phyloP scores from a whole-genome alignment of 2,888 invertebrate genomes.

The Tholera decimalis region DNA sequence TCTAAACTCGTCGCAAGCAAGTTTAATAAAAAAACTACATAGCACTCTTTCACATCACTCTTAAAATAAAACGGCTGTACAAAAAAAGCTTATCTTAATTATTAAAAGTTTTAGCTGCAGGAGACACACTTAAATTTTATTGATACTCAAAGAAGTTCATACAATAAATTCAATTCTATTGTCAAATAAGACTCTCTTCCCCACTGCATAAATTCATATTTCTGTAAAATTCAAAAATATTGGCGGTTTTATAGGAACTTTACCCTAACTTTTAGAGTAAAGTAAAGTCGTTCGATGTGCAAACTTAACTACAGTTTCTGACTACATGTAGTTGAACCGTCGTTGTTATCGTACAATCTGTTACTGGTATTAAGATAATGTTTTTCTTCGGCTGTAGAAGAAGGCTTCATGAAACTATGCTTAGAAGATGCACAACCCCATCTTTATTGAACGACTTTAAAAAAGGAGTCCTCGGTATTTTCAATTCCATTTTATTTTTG shows the following conservation, averaged over 20 bases:
- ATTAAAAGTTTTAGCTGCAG: too few species aligned
- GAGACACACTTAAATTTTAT: not conserved
- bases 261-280: slow-evolving; percentile 7
- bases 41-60: too few species aligned
- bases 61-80: too few species aligned
- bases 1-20: too few species aligned
- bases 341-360: slow-evolving; percentile 16
- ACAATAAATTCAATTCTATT: not conserved
- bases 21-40: too few species aligned
- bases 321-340: not conserved
- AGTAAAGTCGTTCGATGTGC: slow-evolving; percentile 17
- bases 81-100: too few species aligned
- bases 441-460: too few species aligned
- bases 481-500: too few species aligned
- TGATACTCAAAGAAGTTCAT: not conserved
- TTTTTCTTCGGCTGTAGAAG: not conserved
- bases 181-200: not conserved
- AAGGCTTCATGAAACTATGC: not conserved
- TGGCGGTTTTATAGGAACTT: slow-evolving; percentile 11
- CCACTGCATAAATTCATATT: not conserved
- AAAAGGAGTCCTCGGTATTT: too few species aligned
- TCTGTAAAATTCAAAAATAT: slow-evolving; percentile 27
- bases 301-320: slow-evolving; percentile 20
- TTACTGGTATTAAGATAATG: slow-evolving; percentile 5
- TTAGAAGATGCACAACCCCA: not conserved